Evolutionary conservation across 2,888 invertebrate species (phyloP).

Genomic region (Drosophila mimica): DNA sequence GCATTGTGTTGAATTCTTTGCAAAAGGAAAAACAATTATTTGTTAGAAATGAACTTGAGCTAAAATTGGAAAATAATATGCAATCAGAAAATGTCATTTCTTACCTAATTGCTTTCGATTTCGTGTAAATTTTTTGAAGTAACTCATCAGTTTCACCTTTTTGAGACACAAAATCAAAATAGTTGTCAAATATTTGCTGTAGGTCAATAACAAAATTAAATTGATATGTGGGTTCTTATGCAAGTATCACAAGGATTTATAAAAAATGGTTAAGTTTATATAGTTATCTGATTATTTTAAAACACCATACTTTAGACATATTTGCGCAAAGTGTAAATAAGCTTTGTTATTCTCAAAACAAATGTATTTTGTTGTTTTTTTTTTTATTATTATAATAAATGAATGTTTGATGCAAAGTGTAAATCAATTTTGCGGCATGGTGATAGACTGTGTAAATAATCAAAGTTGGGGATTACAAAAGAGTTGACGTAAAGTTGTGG

Average conservation of each 20-base stretch:
- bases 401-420: neutral
- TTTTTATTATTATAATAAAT: constrained; percentile 2
- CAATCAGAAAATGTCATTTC: neutral
- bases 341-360: neutral
- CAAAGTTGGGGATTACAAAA: neutral
- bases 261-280: too few species aligned
- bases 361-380: neutral
- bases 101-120: neutral
- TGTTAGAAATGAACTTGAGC: neutral
- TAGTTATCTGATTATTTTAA: neutral
- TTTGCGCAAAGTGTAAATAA: neutral
- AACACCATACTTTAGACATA: neutral
- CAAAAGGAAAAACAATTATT: neutral
- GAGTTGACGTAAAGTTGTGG: neutral
- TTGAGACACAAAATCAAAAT: neutral
- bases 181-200: neutral
- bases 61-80: neutral
- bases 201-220: neutral
- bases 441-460: neutral
- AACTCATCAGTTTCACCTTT: neutral
- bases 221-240: too few species aligned
- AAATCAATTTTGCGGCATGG: constrained; percentile 7
- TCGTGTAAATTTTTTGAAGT: neutral
- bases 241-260: too few species aligned
- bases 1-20: neutral